Conservation (phyloP, 1,140 invertebrate species). For the Homalodisca vitripennis region DNA sequence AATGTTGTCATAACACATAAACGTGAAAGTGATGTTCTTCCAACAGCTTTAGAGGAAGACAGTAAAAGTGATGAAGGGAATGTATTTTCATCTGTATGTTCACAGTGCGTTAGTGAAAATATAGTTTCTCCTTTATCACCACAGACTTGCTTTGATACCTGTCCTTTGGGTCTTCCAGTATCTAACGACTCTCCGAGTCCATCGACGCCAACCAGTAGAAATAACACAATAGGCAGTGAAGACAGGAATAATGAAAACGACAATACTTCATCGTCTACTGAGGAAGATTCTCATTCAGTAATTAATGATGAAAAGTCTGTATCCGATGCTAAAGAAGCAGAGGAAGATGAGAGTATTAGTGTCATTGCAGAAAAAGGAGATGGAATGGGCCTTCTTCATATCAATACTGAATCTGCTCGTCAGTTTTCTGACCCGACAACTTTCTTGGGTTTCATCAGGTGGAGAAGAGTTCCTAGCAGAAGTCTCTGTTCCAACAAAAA, state of each 20-base stretch:
- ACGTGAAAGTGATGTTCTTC: conserved; percentile 47
- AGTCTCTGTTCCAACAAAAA: conserved; percentile 62
- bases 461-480: conserved; percentile 65
- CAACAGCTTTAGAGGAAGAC: conserved; percentile 57
- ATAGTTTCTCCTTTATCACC: conserved; percentile 51
- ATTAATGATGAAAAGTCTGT: conserved; percentile 35
- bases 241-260: conserved; percentile 40
- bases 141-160: conserved; percentile 51
- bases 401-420: conserved; percentile 67
- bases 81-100: conserved; percentile 63
- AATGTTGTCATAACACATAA: conserved; percentile 65
- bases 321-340: conserved; percentile 46
- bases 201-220: conserved; percentile 51
- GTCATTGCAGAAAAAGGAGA: conserved; percentile 57
- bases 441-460: conserved; percentile 68
- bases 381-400: conserved; percentile 57
- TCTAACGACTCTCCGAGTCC: conserved; percentile 55
- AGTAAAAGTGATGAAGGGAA: conserved; percentile 56
- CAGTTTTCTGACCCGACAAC: conserved; percentile 67
- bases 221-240: conserved; percentile 43
- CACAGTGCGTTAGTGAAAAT: conserved; percentile 48
- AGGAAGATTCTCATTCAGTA: conserved; percentile 38
- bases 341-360: conserved; percentile 47
- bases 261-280: conserved; percentile 37
- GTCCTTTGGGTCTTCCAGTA: conserved; percentile 50